Evolutionary conservation across 2,113 vertebrate genomes (phyloP).

Genomic region (Pterocles burchelli): DNA sequence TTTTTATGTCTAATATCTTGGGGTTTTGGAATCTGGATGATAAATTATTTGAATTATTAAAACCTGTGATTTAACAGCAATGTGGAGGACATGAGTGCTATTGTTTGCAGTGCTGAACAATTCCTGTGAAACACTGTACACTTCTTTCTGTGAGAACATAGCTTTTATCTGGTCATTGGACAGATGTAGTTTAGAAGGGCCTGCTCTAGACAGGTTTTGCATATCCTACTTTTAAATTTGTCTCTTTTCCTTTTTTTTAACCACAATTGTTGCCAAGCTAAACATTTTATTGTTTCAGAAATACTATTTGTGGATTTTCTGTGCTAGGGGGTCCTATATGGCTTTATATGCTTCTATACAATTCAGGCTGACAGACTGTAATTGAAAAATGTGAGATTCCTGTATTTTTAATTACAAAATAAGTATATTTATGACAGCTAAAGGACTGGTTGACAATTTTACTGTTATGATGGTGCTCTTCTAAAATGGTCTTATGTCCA

Average conservation of each 20-base stretch:
- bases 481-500: not conserved
- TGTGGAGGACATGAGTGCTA: not conserved
- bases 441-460: not conserved
- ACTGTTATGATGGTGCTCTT: not conserved
- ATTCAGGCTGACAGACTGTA: not conserved
- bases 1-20: not conserved
- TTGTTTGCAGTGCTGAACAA: constrained; percentile 8
- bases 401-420: constrained; percentile 43
- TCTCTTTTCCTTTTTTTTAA: not conserved
- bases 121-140: not conserved
- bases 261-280: not conserved
- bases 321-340: constrained; percentile 43
- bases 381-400: constrained; percentile 22
- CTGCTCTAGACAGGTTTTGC: not conserved
- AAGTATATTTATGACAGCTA: constrained; percentile 53
- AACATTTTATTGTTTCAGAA: not conserved
- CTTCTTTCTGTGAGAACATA: not conserved
- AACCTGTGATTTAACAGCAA: not conserved
- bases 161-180: not conserved
- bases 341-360: constrained; percentile 47
- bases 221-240: not conserved
- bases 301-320: constrained; percentile 12
- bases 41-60: constrained; percentile 21
- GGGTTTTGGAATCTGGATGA: not conserved
- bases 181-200: not conserved